Base-by-base conservation (phyloP, 2,888 invertebrate genomes). In the Chloroclystis v-ata region DNA sequence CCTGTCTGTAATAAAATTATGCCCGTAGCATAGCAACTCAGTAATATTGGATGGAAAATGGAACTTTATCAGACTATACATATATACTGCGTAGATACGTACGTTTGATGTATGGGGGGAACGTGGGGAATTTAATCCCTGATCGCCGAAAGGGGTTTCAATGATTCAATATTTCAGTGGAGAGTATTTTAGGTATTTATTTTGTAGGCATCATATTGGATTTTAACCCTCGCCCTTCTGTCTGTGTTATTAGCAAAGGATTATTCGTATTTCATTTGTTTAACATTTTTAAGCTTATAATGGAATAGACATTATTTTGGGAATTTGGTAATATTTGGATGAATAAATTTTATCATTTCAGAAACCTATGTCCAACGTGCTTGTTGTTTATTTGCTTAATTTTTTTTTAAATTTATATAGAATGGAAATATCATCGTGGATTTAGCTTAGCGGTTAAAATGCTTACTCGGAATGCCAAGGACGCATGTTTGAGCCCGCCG, bases 91-190 rank as follows among this genome's bases (percentile, higher is more conserved):
- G 37, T 37, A 16, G 8, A 8, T 42, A 32, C 28, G 37, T 30
- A 44, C 30, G 42, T 49, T 42, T 52, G 47, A 46, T 47, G 47
- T 47, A 49, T 45, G 47, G 54, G 56, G 38, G 49, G 47, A 42
- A 43, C 49, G 46, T 37, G 47, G 51, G 47, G 42, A 47, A 42
- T 52, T 48, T 49, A 48, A 57, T 40, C 52, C 53, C 50, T 49
- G 37, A 43, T 54, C 39, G 28, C 50, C 50, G 50, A 52, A 56
- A 54, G 58, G 58, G 58, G 58, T 56, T 46, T 49, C 56, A 45
- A 54, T 58, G 56, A 56, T 58, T 56, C 50, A 56, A 58, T 58
- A 58, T 58, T 54, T 50, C 50, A 49, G 47, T 43, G 51, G 40
- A 49, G 47, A 54, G 50, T 54, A 49, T 56, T 56, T 55, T 47